Evolutionary conservation across 2,888 invertebrate genomes (phyloP).

Genomic region (Brachypterus glaber): DNA sequence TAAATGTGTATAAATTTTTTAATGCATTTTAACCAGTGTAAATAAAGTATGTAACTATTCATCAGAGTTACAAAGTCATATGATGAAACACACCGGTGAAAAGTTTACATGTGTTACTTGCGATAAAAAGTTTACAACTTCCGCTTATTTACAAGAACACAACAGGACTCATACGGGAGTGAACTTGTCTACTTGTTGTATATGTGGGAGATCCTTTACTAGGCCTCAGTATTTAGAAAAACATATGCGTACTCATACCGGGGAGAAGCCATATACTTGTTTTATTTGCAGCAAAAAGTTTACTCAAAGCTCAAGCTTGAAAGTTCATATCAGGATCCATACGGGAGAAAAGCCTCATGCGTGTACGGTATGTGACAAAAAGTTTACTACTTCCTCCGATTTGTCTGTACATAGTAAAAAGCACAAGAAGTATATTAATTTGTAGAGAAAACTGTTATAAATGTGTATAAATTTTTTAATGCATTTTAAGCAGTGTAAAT

Average conservation of each 20-base stretch:
- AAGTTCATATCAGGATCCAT: conserved; percentile 35
- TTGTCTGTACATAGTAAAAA: conserved; percentile 34
- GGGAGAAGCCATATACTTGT: conserved; percentile 38
- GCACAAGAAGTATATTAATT: conserved; percentile 35
- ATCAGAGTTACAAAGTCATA: conserved; percentile 34
- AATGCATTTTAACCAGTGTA: conserved; percentile 37
- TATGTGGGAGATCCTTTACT: conserved; percentile 40
- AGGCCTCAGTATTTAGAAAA: conserved; percentile 46
- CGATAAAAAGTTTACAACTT: conserved; percentile 36
- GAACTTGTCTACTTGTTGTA: conserved; percentile 37
- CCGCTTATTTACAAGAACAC: conserved; percentile 34
- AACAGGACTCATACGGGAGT: conserved; percentile 37
- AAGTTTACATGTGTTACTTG: conserved; percentile 35
- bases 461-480: no score
- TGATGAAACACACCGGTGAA: conserved; percentile 36
- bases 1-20: no score
- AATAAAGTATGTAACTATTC: conserved; percentile 36
- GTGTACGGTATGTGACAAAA: conserved; percentile 34
- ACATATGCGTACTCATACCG: conserved; percentile 45
- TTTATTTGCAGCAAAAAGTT: conserved; percentile 36
- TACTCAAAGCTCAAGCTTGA: conserved; percentile 36
- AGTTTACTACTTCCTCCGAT: conserved; percentile 36
- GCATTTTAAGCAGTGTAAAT: no score
- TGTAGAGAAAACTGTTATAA: conserved; percentile 26
- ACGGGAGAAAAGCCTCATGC: conserved; percentile 37